phyloP scores from a whole-genome alignment of 2,113 vertebrate species.

The Budorcas taxicolor region DNA sequence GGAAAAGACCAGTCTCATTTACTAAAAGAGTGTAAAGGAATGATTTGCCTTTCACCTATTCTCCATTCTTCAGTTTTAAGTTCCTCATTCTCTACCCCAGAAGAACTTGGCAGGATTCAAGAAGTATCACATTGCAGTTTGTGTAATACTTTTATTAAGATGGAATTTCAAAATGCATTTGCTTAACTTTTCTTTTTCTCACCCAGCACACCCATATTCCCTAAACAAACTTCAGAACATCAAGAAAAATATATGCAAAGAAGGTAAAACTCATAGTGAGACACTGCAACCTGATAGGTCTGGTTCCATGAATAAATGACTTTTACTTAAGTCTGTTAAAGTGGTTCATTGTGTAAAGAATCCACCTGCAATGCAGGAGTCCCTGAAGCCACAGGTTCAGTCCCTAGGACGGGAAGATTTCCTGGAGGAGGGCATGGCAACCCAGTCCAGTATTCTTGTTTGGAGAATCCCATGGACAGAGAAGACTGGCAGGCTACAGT shows the following conservation, averaged over 20 bases:
- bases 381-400: neutral
- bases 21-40: neutral
- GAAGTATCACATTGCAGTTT: accelerated
- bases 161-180: neutral
- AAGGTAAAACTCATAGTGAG: neutral
- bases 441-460: neutral
- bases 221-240: neutral
- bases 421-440: neutral
- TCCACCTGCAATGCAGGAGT: neutral
- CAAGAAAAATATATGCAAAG: neutral
- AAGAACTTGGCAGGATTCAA: neutral
- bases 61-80: neutral
- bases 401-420: neutral
- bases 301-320: neutral
- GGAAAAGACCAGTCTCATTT: neutral
- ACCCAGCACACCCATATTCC: neutral
- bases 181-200: neutral
- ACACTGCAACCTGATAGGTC: neutral
- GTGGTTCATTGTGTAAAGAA: neutral
- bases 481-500: neutral
- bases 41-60: neutral
- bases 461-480: neutral
- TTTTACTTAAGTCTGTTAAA: neutral
- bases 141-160: neutral
- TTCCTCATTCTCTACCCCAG: neutral